Conservation (phyloP, 2,797 vertebrate species). For the Argyrosomus regius region DNA sequence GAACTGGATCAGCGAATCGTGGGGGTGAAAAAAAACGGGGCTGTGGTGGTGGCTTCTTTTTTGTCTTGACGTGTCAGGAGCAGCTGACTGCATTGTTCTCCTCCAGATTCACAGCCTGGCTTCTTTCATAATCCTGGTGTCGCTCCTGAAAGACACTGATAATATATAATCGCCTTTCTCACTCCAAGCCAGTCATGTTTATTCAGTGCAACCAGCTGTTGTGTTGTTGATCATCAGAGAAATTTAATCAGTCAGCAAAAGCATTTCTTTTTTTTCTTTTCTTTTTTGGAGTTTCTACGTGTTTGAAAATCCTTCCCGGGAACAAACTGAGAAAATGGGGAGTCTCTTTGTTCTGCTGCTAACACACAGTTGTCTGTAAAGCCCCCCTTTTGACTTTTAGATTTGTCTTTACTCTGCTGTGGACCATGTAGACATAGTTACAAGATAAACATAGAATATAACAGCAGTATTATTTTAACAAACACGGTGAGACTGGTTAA, state of each 20-base stretch:
- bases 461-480: background rate
- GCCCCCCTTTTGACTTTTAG: background rate
- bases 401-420: background rate
- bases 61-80: conserved; percentile 82
- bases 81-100: conserved; percentile 86
- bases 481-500: background rate
- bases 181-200: conserved; percentile 47
- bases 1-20: conserved; percentile 50
- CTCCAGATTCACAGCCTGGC: conserved; percentile 69
- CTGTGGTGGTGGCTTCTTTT: conserved; percentile 65
- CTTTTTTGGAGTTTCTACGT: background rate
- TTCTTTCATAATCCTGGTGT: conserved; percentile 73
- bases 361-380: background rate
- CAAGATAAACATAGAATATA: background rate
- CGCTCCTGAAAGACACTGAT: conserved; percentile 68
- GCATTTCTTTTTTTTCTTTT: background rate
- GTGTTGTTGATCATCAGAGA: conserved; percentile 46
- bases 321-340: conserved; percentile 1
- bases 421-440: too few species aligned
- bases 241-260: conserved; percentile 36
- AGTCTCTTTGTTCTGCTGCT: conserved; percentile 19
- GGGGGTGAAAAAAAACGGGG: conserved; percentile 16
- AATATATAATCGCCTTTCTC: conserved; percentile 66
- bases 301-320: conserved; percentile 17
- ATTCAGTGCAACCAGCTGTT: conserved; percentile 64